These are phyloP conservation scores for Drosophila mercatorum DNA, from an alignment of 2,888 invertebrate genomes.

Conservation along the genomic window DNA sequence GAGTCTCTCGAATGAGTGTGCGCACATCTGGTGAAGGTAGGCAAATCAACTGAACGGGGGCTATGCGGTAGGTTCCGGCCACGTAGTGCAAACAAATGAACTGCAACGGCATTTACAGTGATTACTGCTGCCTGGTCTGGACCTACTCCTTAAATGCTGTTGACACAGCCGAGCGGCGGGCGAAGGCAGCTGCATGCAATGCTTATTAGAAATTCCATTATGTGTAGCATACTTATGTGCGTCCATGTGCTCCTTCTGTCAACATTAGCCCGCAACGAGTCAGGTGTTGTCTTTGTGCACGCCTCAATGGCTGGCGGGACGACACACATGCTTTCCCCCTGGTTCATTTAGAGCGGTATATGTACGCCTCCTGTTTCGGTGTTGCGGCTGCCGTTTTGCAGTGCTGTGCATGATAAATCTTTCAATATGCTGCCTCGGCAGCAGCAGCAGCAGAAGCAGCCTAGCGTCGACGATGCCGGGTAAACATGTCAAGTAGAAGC, in stretches of 20 bases:
- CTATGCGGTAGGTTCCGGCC: slow-evolving; percentile 13
- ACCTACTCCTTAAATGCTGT: slow-evolving; percentile 58
- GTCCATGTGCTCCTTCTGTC: slow-evolving; percentile 51
- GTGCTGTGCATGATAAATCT: slow-evolving; percentile 67
- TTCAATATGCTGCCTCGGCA: slow-evolving; percentile 56
- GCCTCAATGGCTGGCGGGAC: slow-evolving; percentile 48
- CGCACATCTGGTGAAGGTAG: background rate
- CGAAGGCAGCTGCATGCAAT: slow-evolving; percentile 16
- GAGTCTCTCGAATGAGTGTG: slow-evolving; percentile 8
- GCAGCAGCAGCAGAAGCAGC: slow-evolving; percentile 39
- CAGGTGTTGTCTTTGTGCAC: slow-evolving; percentile 50
- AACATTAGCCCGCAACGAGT: slow-evolving; percentile 55
- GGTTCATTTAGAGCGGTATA: slow-evolving; percentile 44
- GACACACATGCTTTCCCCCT: slow-evolving; percentile 30
- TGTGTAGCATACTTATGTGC: slow-evolving; percentile 64
- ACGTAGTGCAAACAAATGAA: slow-evolving; percentile 48
- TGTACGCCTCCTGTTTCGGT: slow-evolving; percentile 12
- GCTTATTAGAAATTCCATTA: slow-evolving; percentile 79
- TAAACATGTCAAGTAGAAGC: slow-evolving; percentile 54
- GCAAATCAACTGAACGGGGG: background rate
- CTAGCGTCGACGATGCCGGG: slow-evolving; percentile 22
- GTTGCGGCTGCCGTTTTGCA: slow-evolving; percentile 16
- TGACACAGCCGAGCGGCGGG: slow-evolving; percentile 53
- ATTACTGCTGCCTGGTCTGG: slow-evolving; percentile 39
- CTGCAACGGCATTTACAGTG: slow-evolving; percentile 50